Conservation (phyloP, 2,797 vertebrate genomes). For the Platyrinchus mystaceus region DNA sequence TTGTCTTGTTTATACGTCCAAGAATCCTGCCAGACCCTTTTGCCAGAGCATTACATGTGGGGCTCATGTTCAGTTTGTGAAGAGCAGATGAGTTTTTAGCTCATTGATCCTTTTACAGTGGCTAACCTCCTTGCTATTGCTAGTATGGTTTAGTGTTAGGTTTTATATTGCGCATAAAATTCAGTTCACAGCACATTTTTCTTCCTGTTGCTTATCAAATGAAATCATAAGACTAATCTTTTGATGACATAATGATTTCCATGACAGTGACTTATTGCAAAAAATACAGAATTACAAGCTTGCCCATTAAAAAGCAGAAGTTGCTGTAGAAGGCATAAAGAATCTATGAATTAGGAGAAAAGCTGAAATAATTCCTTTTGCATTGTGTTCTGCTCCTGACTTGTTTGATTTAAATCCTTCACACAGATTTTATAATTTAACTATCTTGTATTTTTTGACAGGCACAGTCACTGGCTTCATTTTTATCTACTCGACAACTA, state of each 20-base stretch:
- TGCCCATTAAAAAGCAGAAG: neutral
- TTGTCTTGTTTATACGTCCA: neutral
- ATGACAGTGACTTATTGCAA: neutral
- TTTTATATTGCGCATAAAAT: neutral
- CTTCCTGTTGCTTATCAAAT: neutral
- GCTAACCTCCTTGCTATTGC: neutral
- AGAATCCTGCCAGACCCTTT: neutral
- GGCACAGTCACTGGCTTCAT: slow-evolving; percentile 91
- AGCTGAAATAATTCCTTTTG: neutral
- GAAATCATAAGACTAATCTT: neutral
- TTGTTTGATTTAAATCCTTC: neutral
- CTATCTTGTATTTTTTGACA: slow-evolving; percentile 61
- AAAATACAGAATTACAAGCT: neutral
- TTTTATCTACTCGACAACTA: slow-evolving; percentile 92
- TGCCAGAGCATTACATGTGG: neutral
- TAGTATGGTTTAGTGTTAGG: neutral
- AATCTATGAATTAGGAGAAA: neutral
- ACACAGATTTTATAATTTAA: neutral
- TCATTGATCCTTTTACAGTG: neutral
- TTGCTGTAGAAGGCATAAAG: neutral
- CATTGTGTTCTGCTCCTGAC: neutral
- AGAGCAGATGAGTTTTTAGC: neutral
- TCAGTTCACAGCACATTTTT: neutral
- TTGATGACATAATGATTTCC: neutral
- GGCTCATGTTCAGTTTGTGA: neutral